Evolutionary conservation across 2,888 invertebrate species (phyloP).

Genomic region (Villa cingulata): DNA sequence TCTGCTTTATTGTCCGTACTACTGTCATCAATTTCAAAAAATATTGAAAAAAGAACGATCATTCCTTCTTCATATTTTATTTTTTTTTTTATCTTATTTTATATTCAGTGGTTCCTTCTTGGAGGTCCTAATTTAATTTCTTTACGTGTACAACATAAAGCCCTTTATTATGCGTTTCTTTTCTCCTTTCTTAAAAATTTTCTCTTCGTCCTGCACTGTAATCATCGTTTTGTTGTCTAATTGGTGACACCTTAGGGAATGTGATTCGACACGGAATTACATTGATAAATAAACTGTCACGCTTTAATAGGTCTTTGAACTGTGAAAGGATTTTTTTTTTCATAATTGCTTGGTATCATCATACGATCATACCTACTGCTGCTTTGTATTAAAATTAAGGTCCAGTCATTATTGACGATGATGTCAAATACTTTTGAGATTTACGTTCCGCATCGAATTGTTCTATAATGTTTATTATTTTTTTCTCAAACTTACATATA

Average conservation of each 20-base stretch:
- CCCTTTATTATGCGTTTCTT: neutral
- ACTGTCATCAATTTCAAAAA: constrained; percentile 5
- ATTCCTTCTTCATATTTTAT: no score
- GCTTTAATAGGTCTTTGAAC: constrained; percentile 5
- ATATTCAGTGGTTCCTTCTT: neutral
- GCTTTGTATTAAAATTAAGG: constrained; percentile 4
- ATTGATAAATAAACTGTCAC: constrained; percentile 8
- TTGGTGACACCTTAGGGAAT: constrained; percentile 27
- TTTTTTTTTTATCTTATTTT: neutral
- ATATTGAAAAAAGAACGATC: neutral
- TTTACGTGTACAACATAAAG: neutral
- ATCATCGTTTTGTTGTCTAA: constrained; percentile 20
- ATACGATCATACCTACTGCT: neutral
- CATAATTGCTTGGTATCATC: neutral
- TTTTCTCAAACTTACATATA: neutral
- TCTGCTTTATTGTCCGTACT: constrained; percentile 2
- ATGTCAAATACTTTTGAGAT: constrained; percentile 12
- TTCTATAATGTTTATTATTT: neutral
- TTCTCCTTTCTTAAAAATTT: neutral
- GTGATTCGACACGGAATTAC: constrained; percentile 7
- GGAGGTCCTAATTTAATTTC: constrained; percentile 6
- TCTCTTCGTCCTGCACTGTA: neutral
- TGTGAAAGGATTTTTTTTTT: constrained; percentile 1
- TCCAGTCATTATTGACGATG: constrained; percentile 11
- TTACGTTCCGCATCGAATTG: constrained; percentile 11